Base-by-base conservation (phyloP, 2,113 vertebrate genomes). In the Podarcis raffonei region DNA sequence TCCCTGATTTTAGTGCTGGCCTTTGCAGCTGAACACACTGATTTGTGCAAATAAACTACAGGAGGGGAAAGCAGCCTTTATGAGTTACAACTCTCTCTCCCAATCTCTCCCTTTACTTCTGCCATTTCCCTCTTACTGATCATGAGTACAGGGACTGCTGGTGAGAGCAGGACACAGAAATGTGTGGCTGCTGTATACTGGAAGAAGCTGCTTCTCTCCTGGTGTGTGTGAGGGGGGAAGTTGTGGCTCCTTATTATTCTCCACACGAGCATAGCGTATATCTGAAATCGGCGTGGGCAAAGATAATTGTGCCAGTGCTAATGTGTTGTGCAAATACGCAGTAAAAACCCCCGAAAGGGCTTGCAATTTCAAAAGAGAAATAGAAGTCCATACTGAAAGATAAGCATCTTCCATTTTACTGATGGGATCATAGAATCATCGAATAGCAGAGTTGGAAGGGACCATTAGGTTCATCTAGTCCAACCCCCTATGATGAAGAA, bases 181-280 rank as follows among this genome's bases (percentile, higher is more conserved):
- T 2, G 53, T 59, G 48, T 87, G 35, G 23, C 82, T 39, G 78
- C 48, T 48, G 68, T 59, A 25, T n/a, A 82, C 79, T 48, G 3
- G 12, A n/a, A 57, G 22, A 53, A 84, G 8, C 69, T 72, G 35
- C 18, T 57, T 53, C 32, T 53, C 9, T 57, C 6, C 42, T 15
- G 57, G 62, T 37, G 32, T 62, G 15, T 15, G 53, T 7, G 6
- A 48, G 15, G 35, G 11, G 22, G 25, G 3, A 32, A 7, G 48
- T 59, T 74, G n/a, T 59, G 39, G 78, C 32, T 81, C 69, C 81
- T 87, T 81, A 37, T 87, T 68, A 83, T 68, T 66, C 71, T 76
- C 72, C 66, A 30, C 87, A 77, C 27, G 30, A 72, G 35, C 20
- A 5, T 9, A 76, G 18, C 53, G 23, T 42, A 12, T 13, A 42